Evolutionary conservation across 1,140 invertebrate genomes (phyloP).

Genomic region (Caenorhabditis elegans): WBcel235 BX284605.5:6354501-6355000

Average conservation of each 20-base stretch:
- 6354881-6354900: constrained; percentile 24
- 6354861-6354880: background rate
- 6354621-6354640: background rate
- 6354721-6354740: too few species aligned
- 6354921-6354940: background rate
- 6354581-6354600: constrained; percentile 9
- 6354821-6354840: constrained; percentile 17
- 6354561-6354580: constrained; percentile 4
- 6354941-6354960: constrained; percentile 7
- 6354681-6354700: background rate
- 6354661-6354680: constrained; percentile 21
- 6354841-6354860: background rate
- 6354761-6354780: too few species aligned
- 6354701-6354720: too few species aligned
- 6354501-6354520: constrained; percentile 22
- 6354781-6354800: too few species aligned
- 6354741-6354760: too few species aligned
- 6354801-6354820: background rate
- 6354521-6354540: constrained; percentile 16
- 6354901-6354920: constrained; percentile 31
- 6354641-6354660: constrained; percentile 18
- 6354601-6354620: background rate
- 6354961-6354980: too few species aligned
- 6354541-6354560: background rate
- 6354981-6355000: constrained; percentile 29